Evolutionary conservation across 2,888 invertebrate species (phyloP), one percentile per base, ranked within the genome.

Genomic region (Drosophila borealis): DNA sequence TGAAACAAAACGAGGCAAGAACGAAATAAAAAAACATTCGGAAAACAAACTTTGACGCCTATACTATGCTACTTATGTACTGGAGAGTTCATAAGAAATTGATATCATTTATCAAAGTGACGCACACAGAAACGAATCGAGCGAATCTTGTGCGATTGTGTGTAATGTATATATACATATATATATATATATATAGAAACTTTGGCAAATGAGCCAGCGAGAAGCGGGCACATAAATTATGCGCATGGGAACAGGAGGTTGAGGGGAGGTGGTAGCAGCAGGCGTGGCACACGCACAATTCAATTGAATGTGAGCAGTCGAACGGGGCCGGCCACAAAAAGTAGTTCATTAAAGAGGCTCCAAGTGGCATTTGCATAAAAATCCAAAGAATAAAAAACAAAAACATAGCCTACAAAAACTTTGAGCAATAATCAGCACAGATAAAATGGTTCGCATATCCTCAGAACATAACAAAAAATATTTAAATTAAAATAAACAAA

Each of bases 91-190:
- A 85, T 88, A 83, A 88, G 83, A 84, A 88, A 84, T 84, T 88
- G 83, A 84, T 84, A 88, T 81, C 82, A 84, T 84, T 84, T 88
- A 81, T 84, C 83, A 84, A 88, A 75, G 73, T 84, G 85, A 84
- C 79, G 82, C 79, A 74, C 60, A 67, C 68, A 83, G 66, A 45
- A 50, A 37, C 44, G 54, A 61, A 67, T 55, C 57, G 48, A 64
- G 62, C 62, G 68, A 77, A 70, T 81, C 81, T 63, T 56, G 59
- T 49, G 50, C 44, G 44, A 44, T 49, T 55, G 45, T 42, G 60
- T 56, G 14, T 53, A 42, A 64, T 56, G 14, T 53, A 42, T 6
- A 25, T 3, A 25, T 14, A 37, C 0, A 37, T 60, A 25, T 50
- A 25, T 6, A 2, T 42, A 42, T 25, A 11, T 57, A 66, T 57